Percentiles rank a stretch among this genome's conserved stretches.
These are phyloP conservation scores for Athrips mouffetella DNA, from an alignment of 2,888 invertebrate genomes.

Conservation along the genomic window DNA sequence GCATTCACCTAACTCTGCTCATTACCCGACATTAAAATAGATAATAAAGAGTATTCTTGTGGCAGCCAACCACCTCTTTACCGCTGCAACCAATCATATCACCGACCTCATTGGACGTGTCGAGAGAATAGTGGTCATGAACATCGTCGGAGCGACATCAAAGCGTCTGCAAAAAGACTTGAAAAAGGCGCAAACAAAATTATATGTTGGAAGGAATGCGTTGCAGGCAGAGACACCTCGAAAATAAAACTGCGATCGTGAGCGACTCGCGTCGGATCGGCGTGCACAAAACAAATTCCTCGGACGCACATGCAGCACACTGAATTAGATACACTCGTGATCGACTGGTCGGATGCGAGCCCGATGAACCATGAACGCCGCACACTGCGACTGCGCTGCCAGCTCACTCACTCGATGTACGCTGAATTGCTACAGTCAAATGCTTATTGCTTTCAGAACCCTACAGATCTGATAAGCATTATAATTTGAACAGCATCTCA, in stretches of 20 bases:
- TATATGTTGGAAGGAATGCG: constrained; percentile 54
- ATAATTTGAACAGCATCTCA: too few species aligned
- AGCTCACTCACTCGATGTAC: constrained; percentile 6
- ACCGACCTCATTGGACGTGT: constrained; percentile 27
- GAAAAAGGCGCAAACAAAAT: constrained; percentile 58
- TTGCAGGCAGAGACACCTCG: constrained; percentile 53
- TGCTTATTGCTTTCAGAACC: too few species aligned
- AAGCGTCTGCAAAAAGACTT: constrained; percentile 40
- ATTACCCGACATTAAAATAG: constrained; percentile 61
- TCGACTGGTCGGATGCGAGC: constrained; percentile 49
- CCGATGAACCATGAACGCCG: constrained; percentile 53
- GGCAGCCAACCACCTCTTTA: constrained; percentile 37
- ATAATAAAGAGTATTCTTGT: constrained; percentile 51
- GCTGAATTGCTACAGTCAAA: too few species aligned
- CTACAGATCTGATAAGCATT: too few species aligned
- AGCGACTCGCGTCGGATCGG: constrained; percentile 32
- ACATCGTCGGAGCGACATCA: constrained; percentile 34
- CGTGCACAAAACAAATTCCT: constrained; percentile 73
- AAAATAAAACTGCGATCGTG: constrained; percentile 70
- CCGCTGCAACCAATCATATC: constrained; percentile 32
- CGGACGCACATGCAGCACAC: constrained; percentile 50
- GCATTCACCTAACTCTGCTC: constrained; percentile 51
- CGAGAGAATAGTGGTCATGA: constrained; percentile 7
- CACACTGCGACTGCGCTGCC: constrained; percentile 28
- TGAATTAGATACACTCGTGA: constrained; percentile 73